Evolutionary conservation across 37 sponge, comb jelly and placozoan species (phyloP).

Genomic region (Bolinopsis microptera): DNA sequence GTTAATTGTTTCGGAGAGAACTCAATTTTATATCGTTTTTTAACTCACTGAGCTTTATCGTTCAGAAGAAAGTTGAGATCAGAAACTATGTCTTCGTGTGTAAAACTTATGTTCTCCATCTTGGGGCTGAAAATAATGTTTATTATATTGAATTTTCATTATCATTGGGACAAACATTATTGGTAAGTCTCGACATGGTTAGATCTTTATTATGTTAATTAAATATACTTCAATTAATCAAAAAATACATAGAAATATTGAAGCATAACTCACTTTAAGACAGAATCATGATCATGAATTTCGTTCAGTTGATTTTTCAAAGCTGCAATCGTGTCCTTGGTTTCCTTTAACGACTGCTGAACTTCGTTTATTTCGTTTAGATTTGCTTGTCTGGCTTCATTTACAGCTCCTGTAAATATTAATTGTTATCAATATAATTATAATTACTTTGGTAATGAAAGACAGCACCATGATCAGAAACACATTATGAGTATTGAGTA

Average conservation of each 20-base stretch:
- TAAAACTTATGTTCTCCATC: constrained; percentile 57
- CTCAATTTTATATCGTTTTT: no score
- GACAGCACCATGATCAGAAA: not conserved
- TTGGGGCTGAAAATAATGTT: constrained; percentile 27
- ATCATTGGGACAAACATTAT: not conserved
- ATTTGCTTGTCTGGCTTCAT: constrained; percentile 7
- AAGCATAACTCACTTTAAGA: not conserved
- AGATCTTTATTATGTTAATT: no score
- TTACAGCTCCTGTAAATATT: constrained; percentile 1
- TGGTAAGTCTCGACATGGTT: not conserved
- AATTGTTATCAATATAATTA: not conserved
- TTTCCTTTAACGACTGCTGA: not conserved
- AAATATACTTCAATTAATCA: no score
- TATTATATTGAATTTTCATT: not conserved
- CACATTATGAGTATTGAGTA: no score
- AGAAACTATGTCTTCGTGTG: constrained; percentile 59
- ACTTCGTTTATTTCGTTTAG: constrained; percentile 4
- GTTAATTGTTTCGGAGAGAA: not conserved
- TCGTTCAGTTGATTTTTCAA: not conserved
- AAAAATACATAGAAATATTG: no score
- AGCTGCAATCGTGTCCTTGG: constrained; percentile 26
- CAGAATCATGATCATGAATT: not conserved
- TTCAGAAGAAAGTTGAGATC: constrained; percentile 60
- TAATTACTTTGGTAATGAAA: no score
- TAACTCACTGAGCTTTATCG: constrained; percentile 56